Conservation (phyloP, 2,797 vertebrate genomes). For the Glyptemys insculpta region DNA sequence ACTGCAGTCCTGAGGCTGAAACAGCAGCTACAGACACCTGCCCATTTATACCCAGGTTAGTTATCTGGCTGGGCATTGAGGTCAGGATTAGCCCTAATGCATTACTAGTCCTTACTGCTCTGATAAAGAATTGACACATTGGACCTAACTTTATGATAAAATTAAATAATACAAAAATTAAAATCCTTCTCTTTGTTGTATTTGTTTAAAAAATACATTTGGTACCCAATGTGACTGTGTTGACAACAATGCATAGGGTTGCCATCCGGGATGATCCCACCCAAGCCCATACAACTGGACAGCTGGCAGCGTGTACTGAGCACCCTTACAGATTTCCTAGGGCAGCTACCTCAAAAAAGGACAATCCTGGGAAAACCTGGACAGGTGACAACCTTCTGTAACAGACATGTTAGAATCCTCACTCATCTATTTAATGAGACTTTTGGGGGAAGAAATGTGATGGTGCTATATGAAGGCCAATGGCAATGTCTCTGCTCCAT, state of each 20-base stretch:
- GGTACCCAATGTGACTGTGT: background rate
- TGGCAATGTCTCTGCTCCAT: background rate
- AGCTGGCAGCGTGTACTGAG: too few relatives aligned
- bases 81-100: background rate
- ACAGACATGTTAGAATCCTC: background rate
- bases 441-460: background rate
- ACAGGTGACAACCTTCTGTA: too few relatives aligned
- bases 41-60: background rate
- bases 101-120: background rate
- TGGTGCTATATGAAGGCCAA: background rate
- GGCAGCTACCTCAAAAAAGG: too few relatives aligned
- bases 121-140: background rate
- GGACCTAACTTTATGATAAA: background rate
- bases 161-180: background rate
- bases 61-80: background rate
- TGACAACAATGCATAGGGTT: background rate
- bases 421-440: background rate
- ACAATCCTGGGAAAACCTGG: too few relatives aligned
- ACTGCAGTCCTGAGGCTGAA: background rate
- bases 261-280: too few relatives aligned
- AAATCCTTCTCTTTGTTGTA: background rate
- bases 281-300: too few relatives aligned
- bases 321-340: too few relatives aligned
- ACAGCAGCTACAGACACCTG: too few relatives aligned
- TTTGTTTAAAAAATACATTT: background rate